Evolutionary conservation across 2,888 invertebrate species (phyloP), one percentile per base, ranked within the genome.

Genomic region (Leucophenga maculata): DNA sequence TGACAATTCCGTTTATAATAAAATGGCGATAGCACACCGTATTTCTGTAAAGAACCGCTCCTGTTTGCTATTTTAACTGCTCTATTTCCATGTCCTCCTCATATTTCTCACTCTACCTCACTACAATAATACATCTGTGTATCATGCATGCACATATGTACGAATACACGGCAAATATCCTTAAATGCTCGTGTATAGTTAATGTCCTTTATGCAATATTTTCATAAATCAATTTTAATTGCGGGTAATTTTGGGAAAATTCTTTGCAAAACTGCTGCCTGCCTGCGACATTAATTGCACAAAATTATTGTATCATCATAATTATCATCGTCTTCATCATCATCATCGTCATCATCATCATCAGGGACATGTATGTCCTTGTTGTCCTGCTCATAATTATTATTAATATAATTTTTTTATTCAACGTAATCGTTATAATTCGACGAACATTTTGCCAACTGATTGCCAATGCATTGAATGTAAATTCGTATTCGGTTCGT

Each of bases 151-250:
- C 54, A 31, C 39, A 66, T n/a, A 31, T 39, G 50, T 39, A 57
- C n/a, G n/a, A n/a, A n/a, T n/a, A n/a, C 57, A 18, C 55, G n/a
- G n/a, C 26, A 14, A 6, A 32, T 59, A 59, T 31, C 39, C 69
- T 52, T 60, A 26, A 26, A 26, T 26, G 32, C 54, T 32, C n/a
- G n/a, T n/a, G n/a, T n/a, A n/a, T n/a, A n/a, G n/a, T n/a, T 32
- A 55, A 44, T 75, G 59, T 39, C 46, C 48, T 48, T 55, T 69
- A 31, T 31, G 13, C 52, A 26, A 70, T 74, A 73, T 75, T 76
- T 80, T 71, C 77, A 80, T 86, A 85, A 86, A 85, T 86, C 85
- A 83, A 79, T 76, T 85, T 85, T 85, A 84, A 86, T 85, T 83
- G 82, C 77, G 75, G 82, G 82, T 80, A 86, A 85, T 86, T 86